Evolutionary conservation across 2,888 invertebrate genomes (phyloP), one percentile per base, ranked within the genome.

Genomic region (Mylabris sibirica): DNA sequence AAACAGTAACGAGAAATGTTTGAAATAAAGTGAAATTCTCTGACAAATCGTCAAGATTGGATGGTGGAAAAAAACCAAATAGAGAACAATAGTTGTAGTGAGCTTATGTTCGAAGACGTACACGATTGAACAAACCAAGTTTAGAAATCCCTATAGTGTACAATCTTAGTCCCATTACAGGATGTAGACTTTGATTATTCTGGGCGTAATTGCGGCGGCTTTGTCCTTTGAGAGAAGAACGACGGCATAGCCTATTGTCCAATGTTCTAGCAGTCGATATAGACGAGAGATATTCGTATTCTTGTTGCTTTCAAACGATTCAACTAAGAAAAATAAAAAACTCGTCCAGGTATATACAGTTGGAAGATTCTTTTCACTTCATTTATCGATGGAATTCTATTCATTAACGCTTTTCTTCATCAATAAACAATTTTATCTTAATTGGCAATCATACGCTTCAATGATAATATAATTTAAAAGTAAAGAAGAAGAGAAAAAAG

Each of bases 151-250:
- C 78, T 72, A 75, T 71, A 75, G 78, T 76, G 74, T 65, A 24
- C 75, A 71, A 30, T 76, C 78, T 79, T 79, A 74, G 78, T 78
- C 79, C 81, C 80, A 81, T 81, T 81, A 81, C 82, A 79, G 82
- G 81, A 82, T 80, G 81, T 80, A 81, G 82, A 80, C 82, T 83
- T 82, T 83, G 82, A 83, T 83, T 83, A 83, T 83, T 81, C 80
- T 77, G 72, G 76, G 76, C 79, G 83, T 83, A 83, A 83, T 83
- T 82, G 83, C 81, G 80, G 80, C 78, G 74, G 80, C 81, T 82
- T 82, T 83, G 82, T 82, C 81, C 82, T 80, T 80, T 82, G 80
- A 82, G 78, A 11, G 41, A 24, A 22, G 24, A 12, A 20, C 3
- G 20, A 49, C 49, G 17, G 20, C n/a, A n/a, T 72, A 76, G 75